Evolutionary conservation across 1,140 invertebrate genomes (phyloP).

Genomic region (Heliconius hermathena): DNA sequence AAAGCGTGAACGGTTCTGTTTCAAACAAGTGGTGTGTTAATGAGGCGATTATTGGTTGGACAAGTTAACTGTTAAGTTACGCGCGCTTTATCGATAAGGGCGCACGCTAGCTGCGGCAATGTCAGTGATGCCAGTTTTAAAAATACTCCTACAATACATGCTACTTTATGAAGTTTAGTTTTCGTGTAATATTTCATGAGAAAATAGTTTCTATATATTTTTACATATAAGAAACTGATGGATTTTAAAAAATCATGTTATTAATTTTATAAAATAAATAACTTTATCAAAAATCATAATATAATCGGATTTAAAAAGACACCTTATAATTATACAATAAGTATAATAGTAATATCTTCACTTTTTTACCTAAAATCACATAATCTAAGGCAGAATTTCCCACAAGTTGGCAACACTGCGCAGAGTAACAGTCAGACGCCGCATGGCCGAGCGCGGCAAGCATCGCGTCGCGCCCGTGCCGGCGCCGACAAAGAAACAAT

Average conservation of each 20-base stretch:
- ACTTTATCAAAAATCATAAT: no score
- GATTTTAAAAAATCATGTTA: no score
- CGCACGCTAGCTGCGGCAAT: constrained; percentile 53
- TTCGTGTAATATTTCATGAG: background rate
- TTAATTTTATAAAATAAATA: no score
- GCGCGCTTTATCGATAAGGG: constrained; percentile 66
- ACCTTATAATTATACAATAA: no score
- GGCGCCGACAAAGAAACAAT: constrained; percentile 80
- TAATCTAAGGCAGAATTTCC: background rate
- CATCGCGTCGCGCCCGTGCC: constrained; percentile 77
- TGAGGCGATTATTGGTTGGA: constrained; percentile 47
- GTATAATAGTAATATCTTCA: background rate
- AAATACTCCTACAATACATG: background rate
- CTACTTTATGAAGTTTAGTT: background rate
- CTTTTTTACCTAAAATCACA: background rate
- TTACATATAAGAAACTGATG: background rate
- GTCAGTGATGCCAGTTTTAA: constrained; percentile 33
- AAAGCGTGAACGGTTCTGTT: constrained; percentile 34
- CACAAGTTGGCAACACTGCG: constrained; percentile 40
- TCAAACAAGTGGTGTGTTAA: constrained; percentile 41
- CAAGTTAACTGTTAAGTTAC: constrained; percentile 46
- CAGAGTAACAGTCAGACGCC: constrained; percentile 60
- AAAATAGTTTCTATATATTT: background rate
- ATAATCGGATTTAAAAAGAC: no score
- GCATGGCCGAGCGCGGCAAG: constrained; percentile 76